A percentile compares a stretch with the other conserved stretches of the same genome.
phyloP scores from a whole-genome alignment of 1,140 invertebrate species.

The Microplitis mediator region DNA sequence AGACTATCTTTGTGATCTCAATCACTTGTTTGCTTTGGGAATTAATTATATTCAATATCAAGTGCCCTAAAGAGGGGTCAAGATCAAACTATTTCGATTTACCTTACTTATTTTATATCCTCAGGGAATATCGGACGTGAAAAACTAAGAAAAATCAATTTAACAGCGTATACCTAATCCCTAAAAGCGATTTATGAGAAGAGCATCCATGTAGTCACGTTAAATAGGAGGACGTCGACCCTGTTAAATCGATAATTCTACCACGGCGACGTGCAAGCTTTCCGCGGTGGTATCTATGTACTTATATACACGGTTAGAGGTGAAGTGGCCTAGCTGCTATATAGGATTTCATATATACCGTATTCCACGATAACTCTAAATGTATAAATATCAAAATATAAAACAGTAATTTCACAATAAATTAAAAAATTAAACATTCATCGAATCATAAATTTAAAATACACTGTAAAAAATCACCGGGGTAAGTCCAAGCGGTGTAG shows the following conservation, averaged over 20 bases:
- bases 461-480: too few relatives aligned
- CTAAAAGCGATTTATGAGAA: background rate
- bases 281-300: background rate
- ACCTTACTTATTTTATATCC: background rate
- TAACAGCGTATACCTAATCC: background rate
- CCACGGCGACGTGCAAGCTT: background rate
- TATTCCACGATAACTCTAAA: too few relatives aligned
- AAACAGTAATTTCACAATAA: too few relatives aligned
- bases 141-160: background rate
- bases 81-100: conserved; percentile 4
- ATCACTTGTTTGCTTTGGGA: conserved; percentile 12
- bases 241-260: background rate
- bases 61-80: background rate
- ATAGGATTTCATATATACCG: too few relatives aligned
- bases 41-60: conserved; percentile 20
- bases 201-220: background rate
- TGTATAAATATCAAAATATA: too few relatives aligned
- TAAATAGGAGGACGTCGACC: conserved; percentile 1
- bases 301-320: background rate
- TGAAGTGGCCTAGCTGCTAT: background rate
- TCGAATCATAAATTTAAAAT: too few relatives aligned
- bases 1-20: conserved; percentile 11
- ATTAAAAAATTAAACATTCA: too few relatives aligned
- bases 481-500: too few relatives aligned
- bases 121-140: background rate